Evolutionary conservation across 2,113 vertebrate genomes (phyloP).

Genomic region (Hypanus sabinus): DNA sequence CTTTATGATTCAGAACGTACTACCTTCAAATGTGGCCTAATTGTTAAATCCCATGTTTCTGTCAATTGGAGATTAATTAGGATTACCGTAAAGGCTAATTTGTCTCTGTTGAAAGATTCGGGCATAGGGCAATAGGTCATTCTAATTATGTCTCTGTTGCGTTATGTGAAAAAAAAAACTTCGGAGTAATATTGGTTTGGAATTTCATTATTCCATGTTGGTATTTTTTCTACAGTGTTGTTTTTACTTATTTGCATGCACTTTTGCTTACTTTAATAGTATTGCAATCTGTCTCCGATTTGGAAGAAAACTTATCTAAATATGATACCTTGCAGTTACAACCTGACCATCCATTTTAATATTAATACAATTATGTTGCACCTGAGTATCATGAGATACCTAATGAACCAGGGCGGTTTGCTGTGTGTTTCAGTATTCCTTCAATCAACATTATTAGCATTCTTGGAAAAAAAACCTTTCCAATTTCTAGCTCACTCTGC

Average conservation of each 20-base stretch:
- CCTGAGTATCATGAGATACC: neutral
- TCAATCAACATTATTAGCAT: neutral
- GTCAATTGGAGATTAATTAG: slow-evolving; percentile 31
- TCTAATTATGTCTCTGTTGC: slow-evolving; percentile 29
- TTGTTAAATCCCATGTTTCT: slow-evolving; percentile 13
- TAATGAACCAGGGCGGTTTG: neutral
- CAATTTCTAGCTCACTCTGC: neutral
- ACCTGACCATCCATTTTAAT: neutral
- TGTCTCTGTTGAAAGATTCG: slow-evolving; percentile 24
- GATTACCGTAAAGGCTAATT: slow-evolving; percentile 27
- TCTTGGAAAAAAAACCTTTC: neutral
- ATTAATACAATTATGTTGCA: neutral
- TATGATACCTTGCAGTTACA: neutral
- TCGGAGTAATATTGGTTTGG: neutral
- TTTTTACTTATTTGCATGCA: neutral
- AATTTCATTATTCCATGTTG: neutral
- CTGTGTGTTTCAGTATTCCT: neutral
- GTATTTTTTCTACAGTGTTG: neutral
- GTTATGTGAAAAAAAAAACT: neutral
- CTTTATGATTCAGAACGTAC: neutral
- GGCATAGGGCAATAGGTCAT: neutral
- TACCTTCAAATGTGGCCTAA: slow-evolving; percentile 22
- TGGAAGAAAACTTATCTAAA: neutral
- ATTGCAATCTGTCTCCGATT: neutral
- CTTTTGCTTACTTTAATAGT: neutral